Evolutionary conservation across 2,888 invertebrate genomes (phyloP).

Genomic region (Leptarthrus brevirostris): DNA sequence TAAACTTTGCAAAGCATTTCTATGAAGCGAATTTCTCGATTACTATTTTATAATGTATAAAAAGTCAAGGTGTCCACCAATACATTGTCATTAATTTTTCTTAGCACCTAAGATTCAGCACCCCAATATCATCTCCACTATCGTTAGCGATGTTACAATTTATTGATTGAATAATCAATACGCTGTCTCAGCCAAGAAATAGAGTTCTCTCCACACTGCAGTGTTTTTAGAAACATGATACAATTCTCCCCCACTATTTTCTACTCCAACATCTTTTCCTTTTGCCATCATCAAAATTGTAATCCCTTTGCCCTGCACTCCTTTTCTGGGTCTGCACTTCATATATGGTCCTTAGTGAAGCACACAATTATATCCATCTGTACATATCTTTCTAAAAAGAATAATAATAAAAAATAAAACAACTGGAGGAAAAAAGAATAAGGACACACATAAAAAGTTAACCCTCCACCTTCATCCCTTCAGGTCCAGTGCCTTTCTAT

Average conservation of each 20-base stretch:
- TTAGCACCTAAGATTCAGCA: too few relatives aligned
- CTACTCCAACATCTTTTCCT: slow-evolving; percentile 37
- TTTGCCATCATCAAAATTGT: slow-evolving; percentile 39
- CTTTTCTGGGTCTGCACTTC: slow-evolving; percentile 24
- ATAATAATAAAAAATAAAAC: slow-evolving; percentile 47
- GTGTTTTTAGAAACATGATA: slow-evolving; percentile 51
- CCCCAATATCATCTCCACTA: background rate
- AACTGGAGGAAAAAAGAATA: slow-evolving; percentile 33
- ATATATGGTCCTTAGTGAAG: slow-evolving; percentile 35
- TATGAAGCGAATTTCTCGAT: too few relatives aligned
- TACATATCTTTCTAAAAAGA: slow-evolving; percentile 46
- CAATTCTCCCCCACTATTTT: slow-evolving; percentile 33
- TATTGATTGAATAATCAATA: slow-evolving; percentile 57
- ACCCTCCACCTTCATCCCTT: slow-evolving; percentile 28
- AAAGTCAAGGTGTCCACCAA: too few relatives aligned
- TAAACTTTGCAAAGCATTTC: too few relatives aligned
- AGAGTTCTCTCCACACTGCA: slow-evolving; percentile 43
- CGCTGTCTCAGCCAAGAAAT: slow-evolving; percentile 46
- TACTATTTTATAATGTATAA: too few relatives aligned
- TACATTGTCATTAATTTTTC: too few relatives aligned
- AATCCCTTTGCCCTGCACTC: slow-evolving; percentile 13
- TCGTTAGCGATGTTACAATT: slow-evolving; percentile 50
- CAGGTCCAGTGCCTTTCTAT: slow-evolving; percentile 12
- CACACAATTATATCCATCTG: slow-evolving; percentile 46
- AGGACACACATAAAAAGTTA: slow-evolving; percentile 43